These are phyloP conservation scores for Hermaeophaga mercurialis DNA, from an alignment of 2,888 invertebrate species.

Conservation along the genomic window DNA sequence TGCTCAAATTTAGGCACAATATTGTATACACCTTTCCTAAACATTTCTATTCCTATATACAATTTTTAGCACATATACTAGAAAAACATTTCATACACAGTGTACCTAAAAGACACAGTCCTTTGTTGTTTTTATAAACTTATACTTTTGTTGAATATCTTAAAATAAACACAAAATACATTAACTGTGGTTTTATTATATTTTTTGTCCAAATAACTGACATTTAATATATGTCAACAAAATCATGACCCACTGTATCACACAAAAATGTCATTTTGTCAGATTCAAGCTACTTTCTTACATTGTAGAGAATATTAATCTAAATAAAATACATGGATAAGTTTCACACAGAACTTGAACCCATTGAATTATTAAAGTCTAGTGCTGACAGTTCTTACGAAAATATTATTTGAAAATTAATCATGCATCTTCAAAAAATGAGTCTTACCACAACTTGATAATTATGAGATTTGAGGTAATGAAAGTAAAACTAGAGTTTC, in stretches of 20 bases:
- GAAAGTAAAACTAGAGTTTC: background rate
- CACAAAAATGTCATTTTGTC: no score
- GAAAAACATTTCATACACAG: conserved; percentile 1
- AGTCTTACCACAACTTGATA: background rate
- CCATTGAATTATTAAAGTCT: conserved; percentile 2
- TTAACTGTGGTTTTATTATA: background rate
- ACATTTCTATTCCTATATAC: conserved; percentile 27
- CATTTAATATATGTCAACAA: no score
- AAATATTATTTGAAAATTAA: conserved; percentile 1
- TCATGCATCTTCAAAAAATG: background rate
- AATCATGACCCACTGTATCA: no score
- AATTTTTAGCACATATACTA: conserved; percentile 25
- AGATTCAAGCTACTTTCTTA: no score
- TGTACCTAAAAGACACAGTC: conserved; percentile 9
- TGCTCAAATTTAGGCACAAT: conserved; percentile 37
- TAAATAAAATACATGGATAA: conserved; percentile 2
- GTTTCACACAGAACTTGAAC: conserved; percentile 2
- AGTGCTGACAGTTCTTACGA: background rate
- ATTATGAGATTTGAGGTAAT: conserved; percentile 5
- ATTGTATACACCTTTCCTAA: conserved; percentile 25
- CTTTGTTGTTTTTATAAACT: conserved; percentile 16
- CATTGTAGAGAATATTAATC: no score
- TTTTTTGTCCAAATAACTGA: no score
- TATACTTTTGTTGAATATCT: conserved; percentile 24
- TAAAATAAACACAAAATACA: conserved; percentile 10